Conservation (phyloP, 2,888 invertebrate species). For the Ethmia dodecea region DNA sequence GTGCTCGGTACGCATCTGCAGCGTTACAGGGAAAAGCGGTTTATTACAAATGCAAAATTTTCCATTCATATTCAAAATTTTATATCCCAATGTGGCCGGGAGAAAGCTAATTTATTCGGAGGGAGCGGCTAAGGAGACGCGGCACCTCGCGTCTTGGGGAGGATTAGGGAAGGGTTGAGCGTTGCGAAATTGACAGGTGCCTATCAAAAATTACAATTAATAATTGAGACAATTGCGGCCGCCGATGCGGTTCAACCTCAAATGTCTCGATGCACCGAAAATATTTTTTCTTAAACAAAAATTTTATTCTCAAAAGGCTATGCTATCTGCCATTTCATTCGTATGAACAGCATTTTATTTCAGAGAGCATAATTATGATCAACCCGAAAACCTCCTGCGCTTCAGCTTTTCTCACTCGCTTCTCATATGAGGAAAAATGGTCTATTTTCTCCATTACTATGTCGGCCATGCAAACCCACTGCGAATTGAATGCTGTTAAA, state of each 20-base stretch:
- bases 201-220: conserved; percentile 78
- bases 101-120: conserved; percentile 87
- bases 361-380: too few relatives aligned
- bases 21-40: conserved; percentile 77
- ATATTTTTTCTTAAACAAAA: too few relatives aligned
- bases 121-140: conserved; percentile 69
- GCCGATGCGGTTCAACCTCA: conserved; percentile 25
- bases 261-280: too few relatives aligned
- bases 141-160: conserved; percentile 69
- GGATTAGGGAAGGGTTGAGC: conserved; percentile 73
- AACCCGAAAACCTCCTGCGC: too few relatives aligned
- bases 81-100: conserved; percentile 85
- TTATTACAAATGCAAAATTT: conserved; percentile 92
- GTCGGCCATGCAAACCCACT: too few relatives aligned
- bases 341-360: too few relatives aligned
- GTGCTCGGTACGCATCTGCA: conserved; percentile 67
- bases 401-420: too few relatives aligned
- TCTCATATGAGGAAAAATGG: too few relatives aligned
- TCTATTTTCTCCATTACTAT: too few relatives aligned
- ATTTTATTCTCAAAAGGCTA: too few relatives aligned
- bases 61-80: conserved; percentile 94
- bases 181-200: conserved; percentile 75
- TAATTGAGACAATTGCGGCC: conserved; percentile 65
- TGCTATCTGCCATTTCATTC: too few relatives aligned
- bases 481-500: too few relatives aligned